A percentile compares a stretch with the other conserved stretches of the same genome.
phyloP scores from a whole-genome alignment of 1,140 invertebrate genomes.

The Leptestheria dahalacensis region DNA sequence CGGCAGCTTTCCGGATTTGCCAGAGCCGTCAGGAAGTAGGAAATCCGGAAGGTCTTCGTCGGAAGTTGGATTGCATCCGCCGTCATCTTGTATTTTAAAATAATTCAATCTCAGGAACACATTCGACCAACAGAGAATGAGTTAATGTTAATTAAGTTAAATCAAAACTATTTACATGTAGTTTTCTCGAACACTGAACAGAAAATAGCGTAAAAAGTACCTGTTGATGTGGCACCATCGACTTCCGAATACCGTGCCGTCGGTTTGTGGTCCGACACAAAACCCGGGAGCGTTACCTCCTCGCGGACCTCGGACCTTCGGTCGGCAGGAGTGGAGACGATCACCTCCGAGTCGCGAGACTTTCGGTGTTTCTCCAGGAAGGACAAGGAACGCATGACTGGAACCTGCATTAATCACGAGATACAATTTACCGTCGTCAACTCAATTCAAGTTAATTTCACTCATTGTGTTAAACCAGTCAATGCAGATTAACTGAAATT shows the following conservation, averaged over 20 bases:
- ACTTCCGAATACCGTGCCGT: neutral
- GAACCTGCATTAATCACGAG: neutral
- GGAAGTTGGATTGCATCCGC: constrained; percentile 9
- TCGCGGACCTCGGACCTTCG: constrained; percentile 4
- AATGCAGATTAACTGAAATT: too few relatives aligned
- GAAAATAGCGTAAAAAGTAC: constrained; percentile 12
- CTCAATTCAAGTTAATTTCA: too few relatives aligned
- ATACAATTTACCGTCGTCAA: neutral
- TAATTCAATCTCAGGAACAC: constrained; percentile 12
- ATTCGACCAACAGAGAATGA: too few relatives aligned
- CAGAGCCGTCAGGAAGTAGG: constrained; percentile 23
- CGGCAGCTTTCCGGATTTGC: constrained; percentile 12
- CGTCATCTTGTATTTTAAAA: constrained; percentile 14
- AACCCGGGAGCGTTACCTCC: constrained; percentile 14
- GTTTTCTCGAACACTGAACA: too few relatives aligned
- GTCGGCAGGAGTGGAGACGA: constrained; percentile 5
- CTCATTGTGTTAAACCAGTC: too few relatives aligned
- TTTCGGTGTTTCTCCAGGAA: constrained; percentile 12
- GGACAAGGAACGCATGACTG: constrained; percentile 12
- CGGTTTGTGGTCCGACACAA: constrained; percentile 5
- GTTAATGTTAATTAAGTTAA: too few relatives aligned
- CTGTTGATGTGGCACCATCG: neutral
- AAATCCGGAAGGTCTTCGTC: constrained; percentile 24
- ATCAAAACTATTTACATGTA: too few relatives aligned
- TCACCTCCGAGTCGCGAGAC: neutral